Evolutionary conservation across 2,113 vertebrate species (phyloP).

Genomic region (Numenius arquata): DNA sequence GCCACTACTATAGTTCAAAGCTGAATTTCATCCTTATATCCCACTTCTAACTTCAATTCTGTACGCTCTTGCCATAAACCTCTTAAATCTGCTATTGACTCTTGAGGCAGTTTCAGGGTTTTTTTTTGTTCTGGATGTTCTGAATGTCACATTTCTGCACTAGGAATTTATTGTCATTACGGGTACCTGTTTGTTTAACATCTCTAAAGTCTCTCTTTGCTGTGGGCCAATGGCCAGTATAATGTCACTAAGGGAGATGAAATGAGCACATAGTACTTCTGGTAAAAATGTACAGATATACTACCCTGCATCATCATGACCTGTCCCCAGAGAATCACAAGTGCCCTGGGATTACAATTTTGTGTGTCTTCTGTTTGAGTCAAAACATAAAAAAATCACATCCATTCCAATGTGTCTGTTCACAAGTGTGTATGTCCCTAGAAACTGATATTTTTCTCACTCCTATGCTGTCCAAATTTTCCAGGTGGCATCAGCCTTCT

Average conservation of each 20-base stretch:
- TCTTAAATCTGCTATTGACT: neutral
- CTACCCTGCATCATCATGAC: neutral
- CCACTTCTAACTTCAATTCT: neutral
- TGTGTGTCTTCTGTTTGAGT: neutral
- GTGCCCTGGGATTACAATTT: neutral
- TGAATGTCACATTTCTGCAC: neutral
- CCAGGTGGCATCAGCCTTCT: neutral
- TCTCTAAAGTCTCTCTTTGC: neutral
- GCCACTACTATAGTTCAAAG: neutral
- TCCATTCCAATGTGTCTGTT: neutral
- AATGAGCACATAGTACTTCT: neutral
- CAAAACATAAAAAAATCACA: neutral
- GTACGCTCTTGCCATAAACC: neutral
- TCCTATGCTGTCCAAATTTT: neutral
- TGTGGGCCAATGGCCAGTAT: neutral
- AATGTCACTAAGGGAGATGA: neutral
- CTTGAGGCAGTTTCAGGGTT: neutral
- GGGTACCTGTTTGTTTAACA: neutral
- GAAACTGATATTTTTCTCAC: neutral
- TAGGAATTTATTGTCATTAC: neutral
- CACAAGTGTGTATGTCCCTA: neutral
- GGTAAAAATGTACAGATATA: neutral
- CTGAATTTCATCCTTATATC: neutral
- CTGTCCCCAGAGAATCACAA: neutral
- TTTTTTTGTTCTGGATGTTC: neutral